Percentiles rank a stretch among this genome's conserved stretches.
phyloP scores from a whole-genome alignment of 1,140 invertebrate genomes.

The Odontomachus brunneus region DNA sequence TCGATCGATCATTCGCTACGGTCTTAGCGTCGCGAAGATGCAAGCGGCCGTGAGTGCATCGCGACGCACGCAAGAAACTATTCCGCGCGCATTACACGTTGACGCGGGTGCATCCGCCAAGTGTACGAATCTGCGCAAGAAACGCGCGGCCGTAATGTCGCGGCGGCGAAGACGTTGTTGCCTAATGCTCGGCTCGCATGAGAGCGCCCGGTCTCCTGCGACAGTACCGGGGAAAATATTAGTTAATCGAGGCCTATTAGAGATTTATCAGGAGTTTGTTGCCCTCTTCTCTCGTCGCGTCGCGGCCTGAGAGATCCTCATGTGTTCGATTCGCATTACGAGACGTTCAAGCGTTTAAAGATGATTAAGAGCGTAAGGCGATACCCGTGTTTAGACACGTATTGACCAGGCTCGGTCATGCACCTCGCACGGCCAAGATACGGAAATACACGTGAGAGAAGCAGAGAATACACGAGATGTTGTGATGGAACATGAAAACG shows the following conservation, averaged over 20 bases:
- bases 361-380: slow-evolving; percentile 10
- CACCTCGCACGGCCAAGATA: neutral
- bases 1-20: slow-evolving; percentile 50
- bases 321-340: slow-evolving; percentile 4
- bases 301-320: slow-evolving; percentile 19
- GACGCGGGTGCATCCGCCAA: slow-evolving; percentile 60
- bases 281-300: neutral
- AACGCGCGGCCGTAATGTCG: slow-evolving; percentile 74
- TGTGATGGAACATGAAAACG: slow-evolving; percentile 25
- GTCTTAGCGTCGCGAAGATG: slow-evolving; percentile 43
- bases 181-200: slow-evolving; percentile 79
- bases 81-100: slow-evolving; percentile 56
- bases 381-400: neutral
- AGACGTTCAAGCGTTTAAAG: neutral
- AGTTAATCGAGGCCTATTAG: slow-evolving; percentile 27
- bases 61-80: slow-evolving; percentile 75
- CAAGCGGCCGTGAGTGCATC: slow-evolving; percentile 30
- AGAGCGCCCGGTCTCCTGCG: slow-evolving; percentile 48
- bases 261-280: slow-evolving; percentile 3
- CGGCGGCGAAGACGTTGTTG: slow-evolving; percentile 54
- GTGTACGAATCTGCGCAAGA: slow-evolving; percentile 69
- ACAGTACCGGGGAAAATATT: slow-evolving; percentile 38
- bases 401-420: neutral
- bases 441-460: neutral
- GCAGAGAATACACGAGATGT: neutral